Evolutionary conservation across 2,797 vertebrate species (phyloP).

Genomic region (Rhodeus uyekii): DNA sequence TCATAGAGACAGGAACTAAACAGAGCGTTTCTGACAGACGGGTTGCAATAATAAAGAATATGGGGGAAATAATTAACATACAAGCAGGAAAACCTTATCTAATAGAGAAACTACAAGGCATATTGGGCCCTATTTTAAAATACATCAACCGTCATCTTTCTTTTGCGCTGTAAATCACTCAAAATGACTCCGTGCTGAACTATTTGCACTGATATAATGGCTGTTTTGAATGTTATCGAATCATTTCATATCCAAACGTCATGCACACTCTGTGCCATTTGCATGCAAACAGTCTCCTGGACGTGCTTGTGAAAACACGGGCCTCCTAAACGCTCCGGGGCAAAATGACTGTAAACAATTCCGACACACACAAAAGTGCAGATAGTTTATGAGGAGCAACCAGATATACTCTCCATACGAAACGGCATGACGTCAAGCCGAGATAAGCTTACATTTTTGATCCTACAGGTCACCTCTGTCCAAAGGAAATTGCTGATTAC

Average conservation of each 20-base stretch:
- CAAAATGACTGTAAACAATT: not conserved
- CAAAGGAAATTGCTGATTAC: not conserved
- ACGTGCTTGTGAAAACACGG: conserved; percentile 5
- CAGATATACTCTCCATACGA: not conserved
- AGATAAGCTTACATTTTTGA: conserved; percentile 23
- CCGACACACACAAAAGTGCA: conserved; percentile 5
- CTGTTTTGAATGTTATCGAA: conserved; percentile 42
- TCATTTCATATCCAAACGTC: not conserved
- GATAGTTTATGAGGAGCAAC: not conserved
- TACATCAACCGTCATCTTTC: no score
- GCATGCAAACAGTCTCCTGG: conserved; percentile 49
- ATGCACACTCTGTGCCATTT: not conserved
- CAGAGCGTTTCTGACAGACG: not conserved
- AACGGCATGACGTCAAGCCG: not conserved
- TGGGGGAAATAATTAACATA: not conserved
- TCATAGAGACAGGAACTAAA: not conserved
- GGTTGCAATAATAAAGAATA: not conserved
- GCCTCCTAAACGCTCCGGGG: not conserved
- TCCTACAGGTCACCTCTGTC: conserved; percentile 10
- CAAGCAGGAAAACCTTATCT: not conserved
- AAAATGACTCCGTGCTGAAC: not conserved
- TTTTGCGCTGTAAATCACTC: not conserved
- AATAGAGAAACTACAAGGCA: no score
- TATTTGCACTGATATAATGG: not conserved
- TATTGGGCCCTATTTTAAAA: no score